Conservation (phyloP, 2,113 vertebrate genomes). For the Callorhinus ursinus region DNA sequence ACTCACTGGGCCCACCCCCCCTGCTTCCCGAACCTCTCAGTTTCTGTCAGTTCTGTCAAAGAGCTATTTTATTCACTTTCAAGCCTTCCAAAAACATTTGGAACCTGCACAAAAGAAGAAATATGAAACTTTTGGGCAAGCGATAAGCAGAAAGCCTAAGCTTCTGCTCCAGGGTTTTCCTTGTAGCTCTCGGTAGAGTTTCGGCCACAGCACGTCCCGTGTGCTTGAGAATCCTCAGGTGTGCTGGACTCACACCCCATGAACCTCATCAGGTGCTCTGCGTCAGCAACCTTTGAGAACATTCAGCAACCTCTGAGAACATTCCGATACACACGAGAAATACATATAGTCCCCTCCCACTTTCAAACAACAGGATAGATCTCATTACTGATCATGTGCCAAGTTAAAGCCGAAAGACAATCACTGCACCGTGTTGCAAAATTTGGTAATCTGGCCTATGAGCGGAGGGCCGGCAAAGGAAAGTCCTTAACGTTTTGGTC, state of each 20-base stretch:
- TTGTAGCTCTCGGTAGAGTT: not conserved
- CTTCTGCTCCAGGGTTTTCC: not conserved
- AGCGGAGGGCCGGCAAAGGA: not conserved
- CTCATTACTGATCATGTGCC: not conserved
- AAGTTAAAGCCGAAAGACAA: not conserved
- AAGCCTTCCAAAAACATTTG: conserved; percentile 62
- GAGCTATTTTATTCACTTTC: conserved; percentile 64
- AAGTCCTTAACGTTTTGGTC: not conserved
- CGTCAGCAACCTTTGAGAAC: not conserved
- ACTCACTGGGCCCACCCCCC: not conserved
- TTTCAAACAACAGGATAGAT: not conserved
- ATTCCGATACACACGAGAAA: not conserved
- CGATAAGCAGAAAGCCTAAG: not conserved
- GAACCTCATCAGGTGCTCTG: not conserved
- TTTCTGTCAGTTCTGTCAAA: conserved; percentile 69
- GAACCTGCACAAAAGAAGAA: conserved; percentile 59
- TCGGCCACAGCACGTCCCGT: not conserved
- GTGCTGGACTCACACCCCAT: fast-evolving
- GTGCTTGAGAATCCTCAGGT: not conserved
- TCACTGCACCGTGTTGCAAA: not conserved
- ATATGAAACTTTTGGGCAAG: conserved; percentile 5
- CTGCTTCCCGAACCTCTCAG: not conserved
- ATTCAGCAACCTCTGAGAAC: not conserved
- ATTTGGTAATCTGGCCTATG: not conserved
- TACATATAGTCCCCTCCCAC: not conserved